Base-by-base conservation (phyloP, 2,888 invertebrate species). In the Sepiola atlantica region DNA sequence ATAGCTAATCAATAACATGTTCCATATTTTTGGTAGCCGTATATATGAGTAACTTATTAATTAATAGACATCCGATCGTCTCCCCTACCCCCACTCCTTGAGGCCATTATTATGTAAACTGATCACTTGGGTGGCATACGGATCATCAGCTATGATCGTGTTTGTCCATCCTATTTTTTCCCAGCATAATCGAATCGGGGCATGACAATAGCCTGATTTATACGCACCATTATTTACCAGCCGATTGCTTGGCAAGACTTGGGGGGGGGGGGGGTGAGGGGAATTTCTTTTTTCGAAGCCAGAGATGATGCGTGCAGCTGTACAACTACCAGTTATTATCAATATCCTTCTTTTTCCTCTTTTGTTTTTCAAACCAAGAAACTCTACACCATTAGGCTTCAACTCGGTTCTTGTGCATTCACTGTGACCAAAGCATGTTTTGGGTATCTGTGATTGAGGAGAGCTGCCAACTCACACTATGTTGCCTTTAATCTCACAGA, bases 61-160 rank as follows among this genome's bases (percentile, higher is more conserved):
- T 32, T 77, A 77, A 77, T n/a, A 77, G 77, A 77, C 32, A 77
- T 77, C 77, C 32, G n/a, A n/a, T 16, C 77, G 32, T 32, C n/a
- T 18, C n/a, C 32, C 45, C n/a, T n/a, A n/a, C n/a, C 8, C 45
- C 8, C 45, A 4, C 45, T 8, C 45, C 45, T 45, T 4, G 45
- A 32, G 32, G 14, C 32, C 32, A 16, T 18, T 77, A 77, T 77
- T 77, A 77, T 77, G 77, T 77, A 77, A 77, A 77, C n/a, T 77
- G 77, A 32, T 77, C n/a, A 77, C n/a, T 77, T 77, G 77, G 18
- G 32, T 77, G 32, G 77, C 77, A n/a, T 77, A 77, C 12, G n/a
- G 77, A 77, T 77, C n/a, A 77, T 77, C 77, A 77, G 77, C 77
- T 77, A 16, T n/a, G 77, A 77, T 77, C 77, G n/a, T 77, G 77